Percentiles rank a stretch among this genome's conserved stretches.
These are phyloP conservation scores for Meiosimyza platycephala DNA, from an alignment of 2,888 invertebrate species.

Conservation along the genomic window DNA sequence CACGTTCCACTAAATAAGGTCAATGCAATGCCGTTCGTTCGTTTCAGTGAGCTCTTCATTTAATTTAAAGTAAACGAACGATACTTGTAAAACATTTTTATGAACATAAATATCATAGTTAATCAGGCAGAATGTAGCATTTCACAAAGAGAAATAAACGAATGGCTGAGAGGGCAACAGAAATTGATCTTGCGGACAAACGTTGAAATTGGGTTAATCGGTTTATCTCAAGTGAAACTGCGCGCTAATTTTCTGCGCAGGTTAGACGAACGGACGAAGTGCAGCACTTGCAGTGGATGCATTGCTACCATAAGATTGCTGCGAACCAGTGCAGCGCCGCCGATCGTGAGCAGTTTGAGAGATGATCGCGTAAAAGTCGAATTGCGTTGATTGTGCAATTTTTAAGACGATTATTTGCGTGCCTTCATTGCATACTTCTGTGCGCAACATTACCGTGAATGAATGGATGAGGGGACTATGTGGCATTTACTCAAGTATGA, in stretches of 20 bases:
- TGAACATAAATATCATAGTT: too few species aligned
- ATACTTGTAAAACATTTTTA: too few species aligned
- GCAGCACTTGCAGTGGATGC: constrained; percentile 5
- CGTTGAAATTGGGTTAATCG: constrained; percentile 30
- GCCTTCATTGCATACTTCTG: constrained; percentile 13
- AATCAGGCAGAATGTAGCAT: too few species aligned
- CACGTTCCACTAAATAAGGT: too few species aligned
- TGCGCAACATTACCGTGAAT: not conserved
- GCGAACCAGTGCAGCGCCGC: not conserved
- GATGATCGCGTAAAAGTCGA: constrained; percentile 2
- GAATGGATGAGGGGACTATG: too few species aligned
- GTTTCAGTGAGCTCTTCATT: too few species aligned
- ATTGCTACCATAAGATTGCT: not conserved
- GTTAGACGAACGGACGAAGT: not conserved
- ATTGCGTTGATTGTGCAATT: constrained; percentile 18
- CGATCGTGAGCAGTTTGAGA: constrained; percentile 24
- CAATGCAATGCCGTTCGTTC: too few species aligned
- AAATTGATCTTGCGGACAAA: constrained; percentile 30
- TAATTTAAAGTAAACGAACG: too few species aligned
- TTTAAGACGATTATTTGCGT: constrained; percentile 6
- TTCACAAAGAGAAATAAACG: too few species aligned
- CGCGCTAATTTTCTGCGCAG: constrained; percentile 19
- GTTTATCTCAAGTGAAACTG: constrained; percentile 17
- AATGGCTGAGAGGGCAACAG: constrained; percentile 11
- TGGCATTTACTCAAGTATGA: not conserved